Conservation (phyloP, 2,797 vertebrate species). For the Antrozous pallidus region DNA sequence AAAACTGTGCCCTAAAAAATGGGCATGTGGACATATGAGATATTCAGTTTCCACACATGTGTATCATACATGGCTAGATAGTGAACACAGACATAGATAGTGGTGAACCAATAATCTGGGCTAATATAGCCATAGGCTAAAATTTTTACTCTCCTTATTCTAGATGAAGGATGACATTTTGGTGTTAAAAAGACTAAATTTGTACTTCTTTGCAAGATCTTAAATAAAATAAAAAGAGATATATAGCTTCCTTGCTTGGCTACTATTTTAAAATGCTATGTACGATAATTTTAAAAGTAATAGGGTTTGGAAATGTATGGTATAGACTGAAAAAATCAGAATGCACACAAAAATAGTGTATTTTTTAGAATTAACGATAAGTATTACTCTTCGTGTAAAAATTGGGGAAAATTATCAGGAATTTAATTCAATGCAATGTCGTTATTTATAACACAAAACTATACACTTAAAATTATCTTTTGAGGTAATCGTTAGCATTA, state of each 20-base stretch:
- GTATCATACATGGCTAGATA: neutral
- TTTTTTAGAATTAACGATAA: constrained; percentile 57
- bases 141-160: constrained; percentile 23
- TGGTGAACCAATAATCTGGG: neutral
- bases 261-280: constrained; percentile 14
- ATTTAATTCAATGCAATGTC: constrained; percentile 58
- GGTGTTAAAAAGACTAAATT: neutral
- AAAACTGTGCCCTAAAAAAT: constrained; percentile 76
- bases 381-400: constrained; percentile 51
- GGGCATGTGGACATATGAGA: constrained; percentile 52
- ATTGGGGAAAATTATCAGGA: constrained; percentile 52
- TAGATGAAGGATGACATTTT: constrained; percentile 2
- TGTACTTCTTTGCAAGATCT: constrained; percentile 31
- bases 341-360: constrained; percentile 46
- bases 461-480: constrained; percentile 46
- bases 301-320: constrained; percentile 52
- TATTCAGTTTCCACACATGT: neutral
- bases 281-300: constrained; percentile 63
- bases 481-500: neutral
- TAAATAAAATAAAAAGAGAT: neutral
- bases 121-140: neutral
- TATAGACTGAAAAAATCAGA: constrained; percentile 11
- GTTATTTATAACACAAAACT: constrained; percentile 49
- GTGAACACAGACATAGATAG: neutral
- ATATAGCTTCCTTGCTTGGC: neutral